Base-by-base conservation (phyloP, 2,888 invertebrate genomes). In the Archaeoteleia sp. region DNA sequence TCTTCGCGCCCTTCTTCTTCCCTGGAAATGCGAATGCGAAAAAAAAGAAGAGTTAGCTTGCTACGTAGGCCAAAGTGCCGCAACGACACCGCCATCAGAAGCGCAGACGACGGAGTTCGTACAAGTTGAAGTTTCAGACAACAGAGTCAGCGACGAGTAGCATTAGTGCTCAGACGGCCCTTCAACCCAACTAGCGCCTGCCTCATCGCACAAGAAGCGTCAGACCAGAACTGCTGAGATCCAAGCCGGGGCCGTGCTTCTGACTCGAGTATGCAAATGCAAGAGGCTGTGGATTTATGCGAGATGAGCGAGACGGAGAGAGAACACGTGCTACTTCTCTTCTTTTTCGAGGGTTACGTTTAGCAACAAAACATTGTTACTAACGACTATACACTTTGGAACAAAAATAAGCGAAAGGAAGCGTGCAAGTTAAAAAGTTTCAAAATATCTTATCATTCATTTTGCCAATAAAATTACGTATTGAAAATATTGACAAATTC, bases 111-210 rank as follows among this genome's bases (percentile, higher is more conserved):
- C 48, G 35, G 42, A 54, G 42, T 46, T 57, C 51, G 48, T 53
- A 35, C 23, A 53, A 48, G 69, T 58, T 74, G 74, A 54, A 76
- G 74, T 74, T 76, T 70, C 71, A 70, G 74, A 80, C 79, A 79
- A 78, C 74, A 73, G 74, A 76, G 72, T 77, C 75, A 73, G 69
- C 68, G 72, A 69, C 73, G 78, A 78, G 77, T 73, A 68, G 73
- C 73, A 73, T 76, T 74, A 48, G 72, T 76, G 72, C 78, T 79
- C 71, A 74, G 75, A 71, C 77, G 72, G 70, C 58, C 61, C 75
- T 73, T 74, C 63, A 72, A 58, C 42, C 60, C 61, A 65, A 70
- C 73, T 67, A 74, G 66, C 49, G 51, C 40, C 71, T 48, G 43
- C 67, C 53, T 60, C 67, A 34, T 67, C 60, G 67, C 73, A 67